Conservation (phyloP, 2,888 invertebrate species). For the Geophilus truncorum region DNA sequence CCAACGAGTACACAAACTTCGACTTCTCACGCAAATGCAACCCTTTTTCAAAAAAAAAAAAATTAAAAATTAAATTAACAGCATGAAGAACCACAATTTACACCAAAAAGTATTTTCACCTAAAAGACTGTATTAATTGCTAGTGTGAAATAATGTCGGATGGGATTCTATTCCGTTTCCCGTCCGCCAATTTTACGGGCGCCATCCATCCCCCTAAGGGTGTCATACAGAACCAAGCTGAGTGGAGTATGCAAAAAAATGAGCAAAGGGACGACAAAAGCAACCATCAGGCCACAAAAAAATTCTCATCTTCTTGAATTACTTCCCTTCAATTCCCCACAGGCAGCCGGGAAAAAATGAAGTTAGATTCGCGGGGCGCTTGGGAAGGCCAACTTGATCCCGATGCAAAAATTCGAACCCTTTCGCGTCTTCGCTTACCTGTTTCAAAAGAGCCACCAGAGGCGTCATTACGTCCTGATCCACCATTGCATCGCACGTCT, state of each 20-base stretch:
- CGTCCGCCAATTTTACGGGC: slow-evolving; percentile 12
- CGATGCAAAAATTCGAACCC: slow-evolving; percentile 28
- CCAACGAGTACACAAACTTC: slow-evolving; percentile 1
- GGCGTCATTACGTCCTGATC: slow-evolving; percentile 68
- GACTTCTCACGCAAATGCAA: neutral
- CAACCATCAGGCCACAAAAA: slow-evolving; percentile 25
- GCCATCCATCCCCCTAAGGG: slow-evolving; percentile 27
- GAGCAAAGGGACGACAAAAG: slow-evolving; percentile 25
- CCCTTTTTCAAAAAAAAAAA: neutral
- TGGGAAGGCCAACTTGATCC: neutral
- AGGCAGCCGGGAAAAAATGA: neutral
- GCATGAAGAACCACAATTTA: neutral
- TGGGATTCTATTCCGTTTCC: neutral
- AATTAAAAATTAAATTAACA: neutral
- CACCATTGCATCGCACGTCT: slow-evolving; percentile 61
- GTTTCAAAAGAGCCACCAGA: slow-evolving; percentile 57
- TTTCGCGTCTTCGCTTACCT: slow-evolving; percentile 46
- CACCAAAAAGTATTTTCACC: neutral
- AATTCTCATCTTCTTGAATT: slow-evolving; percentile 25
- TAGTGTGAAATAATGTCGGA: neutral
- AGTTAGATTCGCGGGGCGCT: neutral
- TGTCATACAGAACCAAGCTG: slow-evolving; percentile 12
- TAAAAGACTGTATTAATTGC: neutral
- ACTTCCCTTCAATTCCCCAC: neutral
- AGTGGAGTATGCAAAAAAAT: slow-evolving; percentile 16